phyloP scores from a whole-genome alignment of 2,113 vertebrate genomes.

The Clarias batrachus region DNA sequence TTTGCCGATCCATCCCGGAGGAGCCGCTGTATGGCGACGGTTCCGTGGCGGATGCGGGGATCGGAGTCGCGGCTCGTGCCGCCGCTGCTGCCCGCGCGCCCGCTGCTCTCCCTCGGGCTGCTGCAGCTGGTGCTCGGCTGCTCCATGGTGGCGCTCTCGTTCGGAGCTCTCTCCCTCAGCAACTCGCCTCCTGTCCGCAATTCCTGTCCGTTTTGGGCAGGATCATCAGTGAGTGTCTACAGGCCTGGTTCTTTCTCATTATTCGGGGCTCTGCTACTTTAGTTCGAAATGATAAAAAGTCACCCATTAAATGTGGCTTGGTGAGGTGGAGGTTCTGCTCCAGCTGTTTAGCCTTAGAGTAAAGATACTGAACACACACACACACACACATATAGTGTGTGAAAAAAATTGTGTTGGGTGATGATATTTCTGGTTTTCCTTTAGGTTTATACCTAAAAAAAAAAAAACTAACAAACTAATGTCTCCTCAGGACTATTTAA shows the following conservation, averaged over 20 bases:
- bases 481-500: neutral
- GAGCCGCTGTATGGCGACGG: constrained; percentile 57
- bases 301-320: neutral
- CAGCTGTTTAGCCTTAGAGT: neutral
- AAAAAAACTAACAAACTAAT: neutral
- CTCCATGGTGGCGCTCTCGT: constrained; percentile 81
- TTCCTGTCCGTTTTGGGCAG: constrained; percentile 82
- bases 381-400: no score
- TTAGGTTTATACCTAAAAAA: neutral
- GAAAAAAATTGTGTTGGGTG: no score
- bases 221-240: constrained; percentile 80
- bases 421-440: neutral
- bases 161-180: constrained; percentile 79
- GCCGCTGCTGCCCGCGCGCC: constrained; percentile 66
- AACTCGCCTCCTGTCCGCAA: constrained; percentile 66
- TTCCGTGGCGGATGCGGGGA: constrained; percentile 54
- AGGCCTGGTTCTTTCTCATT: neutral
- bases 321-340: neutral
- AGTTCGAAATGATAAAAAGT: neutral
- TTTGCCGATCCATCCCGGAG: constrained; percentile 59
- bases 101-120: constrained; percentile 77
- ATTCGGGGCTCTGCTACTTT: neutral
- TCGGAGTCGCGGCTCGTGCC: constrained; percentile 54
- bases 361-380: neutral
- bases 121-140: constrained; percentile 82